Evolutionary conservation across 2,888 invertebrate genomes (phyloP).

Genomic region (Ashinkailepas kermadecensis): DNA sequence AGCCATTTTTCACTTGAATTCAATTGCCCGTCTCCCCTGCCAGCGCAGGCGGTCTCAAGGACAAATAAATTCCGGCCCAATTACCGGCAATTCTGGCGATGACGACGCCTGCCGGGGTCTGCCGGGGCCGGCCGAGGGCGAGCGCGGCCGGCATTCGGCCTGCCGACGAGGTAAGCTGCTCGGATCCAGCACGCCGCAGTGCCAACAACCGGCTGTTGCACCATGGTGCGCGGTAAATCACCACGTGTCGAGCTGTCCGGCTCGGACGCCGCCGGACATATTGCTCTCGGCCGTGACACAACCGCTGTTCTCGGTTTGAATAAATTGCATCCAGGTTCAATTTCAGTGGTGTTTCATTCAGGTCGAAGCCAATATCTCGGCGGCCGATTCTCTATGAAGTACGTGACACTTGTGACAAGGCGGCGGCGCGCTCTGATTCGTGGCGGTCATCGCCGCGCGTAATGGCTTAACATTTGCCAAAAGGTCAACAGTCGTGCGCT

Average conservation of each 20-base stretch:
- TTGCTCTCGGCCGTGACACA: background rate
- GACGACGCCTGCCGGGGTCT: background rate
- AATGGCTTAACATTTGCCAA: slow-evolving; percentile 5
- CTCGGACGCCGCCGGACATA: background rate
- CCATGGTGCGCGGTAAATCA: background rate
- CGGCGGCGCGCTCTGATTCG: background rate
- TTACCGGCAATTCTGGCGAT: slow-evolving; percentile 16
- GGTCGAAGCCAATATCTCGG: background rate
- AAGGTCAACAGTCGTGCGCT: slow-evolving; percentile 6
- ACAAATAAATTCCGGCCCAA: slow-evolving; percentile 23
- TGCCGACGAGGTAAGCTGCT: background rate
- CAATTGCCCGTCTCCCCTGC: slow-evolving; percentile 7
- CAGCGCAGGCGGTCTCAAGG: slow-evolving; percentile 12
- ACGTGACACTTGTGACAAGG: slow-evolving; percentile 14
- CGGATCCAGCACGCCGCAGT: background rate
- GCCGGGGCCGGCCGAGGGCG: background rate
- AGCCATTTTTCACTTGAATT: slow-evolving; percentile 22
- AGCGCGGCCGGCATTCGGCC: background rate
- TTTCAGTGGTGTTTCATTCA: slow-evolving; percentile 19
- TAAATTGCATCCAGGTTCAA: slow-evolving; percentile 2
- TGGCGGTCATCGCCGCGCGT: background rate
- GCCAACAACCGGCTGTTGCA: background rate
- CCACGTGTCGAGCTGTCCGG: background rate
- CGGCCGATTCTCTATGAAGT: slow-evolving; percentile 19
- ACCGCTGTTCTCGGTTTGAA: background rate